Base-by-base conservation (phyloP, 2,888 invertebrate genomes). In the Lysandra bellargus region DNA sequence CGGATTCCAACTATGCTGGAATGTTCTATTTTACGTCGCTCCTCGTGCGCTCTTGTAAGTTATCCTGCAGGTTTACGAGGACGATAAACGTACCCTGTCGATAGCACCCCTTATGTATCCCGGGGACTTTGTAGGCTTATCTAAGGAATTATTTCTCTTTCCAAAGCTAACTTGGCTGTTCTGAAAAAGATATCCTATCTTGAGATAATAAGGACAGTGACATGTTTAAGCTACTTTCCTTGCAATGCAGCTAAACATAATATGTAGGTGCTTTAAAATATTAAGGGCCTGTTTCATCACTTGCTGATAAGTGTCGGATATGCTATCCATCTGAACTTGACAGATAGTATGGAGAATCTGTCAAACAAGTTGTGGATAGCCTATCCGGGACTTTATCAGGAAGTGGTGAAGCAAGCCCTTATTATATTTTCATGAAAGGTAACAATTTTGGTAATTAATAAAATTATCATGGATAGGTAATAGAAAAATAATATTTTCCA, bases 41-140 rank as follows among this genome's bases (percentile, higher is more conserved):
- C 86, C 87, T 87, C 88, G 88, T 88, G 88, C 90, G 87, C 86
- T 86, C 87, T 89, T 89, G 88, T 86, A 87, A 90, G 88, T 90
- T 91, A 90, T 90, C 85, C 87, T 86, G 84, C 85, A 88, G 86
- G 87, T 90, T 92, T 91, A 92, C 89, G 88, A 87, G 87, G 82
- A 85, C 88, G 88, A 90, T 92, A 91, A 91, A 90, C 87, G 85
- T 88, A 89, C 88, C 87, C 85, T 83, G 84, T 85, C 86, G 82
- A 88, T 90, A 81, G 81, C 82, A 82, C 82, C 81, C 82, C 81
- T 83, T 83, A 82, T 79, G 82, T 83, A 80, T 83, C 81, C 83
- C 80, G 81, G 81, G 81, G 82, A 83, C 81, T 80, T 80, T 49
- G 79, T 83, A 83, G 82, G 83, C 83, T 83, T 83, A 83, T 83